Evolutionary conservation across 2,113 vertebrate species (phyloP).

Genomic region (Cranoglanis bouderius): DNA sequence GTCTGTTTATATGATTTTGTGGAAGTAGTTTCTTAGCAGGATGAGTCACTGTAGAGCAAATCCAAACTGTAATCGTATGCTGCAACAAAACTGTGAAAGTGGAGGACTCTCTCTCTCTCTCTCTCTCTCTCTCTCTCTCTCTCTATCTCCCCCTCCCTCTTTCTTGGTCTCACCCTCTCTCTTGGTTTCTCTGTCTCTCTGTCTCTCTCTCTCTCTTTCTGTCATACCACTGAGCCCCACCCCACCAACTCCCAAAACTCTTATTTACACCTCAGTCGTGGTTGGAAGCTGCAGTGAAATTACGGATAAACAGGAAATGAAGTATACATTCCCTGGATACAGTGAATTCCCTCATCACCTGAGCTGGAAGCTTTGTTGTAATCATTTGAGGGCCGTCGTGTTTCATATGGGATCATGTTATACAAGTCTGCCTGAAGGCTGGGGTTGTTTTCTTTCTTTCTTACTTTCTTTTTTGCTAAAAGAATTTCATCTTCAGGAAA

Average conservation of each 20-base stretch:
- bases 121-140: conserved; percentile 22
- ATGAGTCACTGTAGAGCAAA: conserved; percentile 3
- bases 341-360: conserved; percentile 27
- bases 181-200: background rate
- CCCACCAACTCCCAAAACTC: conserved; percentile 25
- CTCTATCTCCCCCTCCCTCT: background rate
- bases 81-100: background rate
- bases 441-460: background rate
- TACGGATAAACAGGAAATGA: conserved; percentile 43
- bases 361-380: conserved; percentile 30
- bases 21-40: conserved; percentile 15
- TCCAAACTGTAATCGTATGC: conserved; percentile 15
- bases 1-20: conserved; percentile 11
- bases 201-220: background rate
- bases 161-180: background rate
- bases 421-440: background rate
- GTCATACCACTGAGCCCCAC: background rate
- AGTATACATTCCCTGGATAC: conserved; percentile 30
- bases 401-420: background rate
- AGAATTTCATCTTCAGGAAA: background rate
- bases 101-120: background rate
- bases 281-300: background rate
- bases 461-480: background rate
- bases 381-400: background rate
- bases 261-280: conserved; percentile 39